Conservation (phyloP, 2,797 vertebrate genomes). For the Sebastes goodei region DNA sequence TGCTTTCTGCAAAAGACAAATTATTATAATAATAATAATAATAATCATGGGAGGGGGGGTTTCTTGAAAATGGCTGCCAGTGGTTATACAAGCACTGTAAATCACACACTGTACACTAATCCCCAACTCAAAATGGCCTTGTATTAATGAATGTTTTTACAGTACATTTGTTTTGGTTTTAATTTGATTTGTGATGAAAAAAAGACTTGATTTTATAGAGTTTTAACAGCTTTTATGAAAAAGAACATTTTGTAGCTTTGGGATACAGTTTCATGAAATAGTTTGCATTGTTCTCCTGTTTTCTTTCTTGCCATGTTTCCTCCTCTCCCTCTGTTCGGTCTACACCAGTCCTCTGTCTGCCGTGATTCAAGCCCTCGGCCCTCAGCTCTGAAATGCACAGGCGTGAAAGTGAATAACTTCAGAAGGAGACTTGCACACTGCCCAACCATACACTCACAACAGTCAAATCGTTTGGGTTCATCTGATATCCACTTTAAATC, state of each 20-base stretch:
- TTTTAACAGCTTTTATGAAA: slow-evolving; percentile 71
- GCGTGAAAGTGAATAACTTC: slow-evolving; percentile 32
- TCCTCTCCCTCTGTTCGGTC: slow-evolving; percentile 4
- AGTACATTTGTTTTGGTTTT: slow-evolving; percentile 59
- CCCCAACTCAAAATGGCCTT: slow-evolving; percentile 77
- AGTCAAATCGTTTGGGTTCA: not conserved
- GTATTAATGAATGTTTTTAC: slow-evolving; percentile 80
- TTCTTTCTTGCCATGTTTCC: slow-evolving; percentile 11
- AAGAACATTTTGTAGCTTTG: slow-evolving; percentile 74
- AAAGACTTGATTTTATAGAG: slow-evolving; percentile 60
- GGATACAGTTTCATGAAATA: slow-evolving; percentile 52
- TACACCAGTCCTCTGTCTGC: slow-evolving; percentile 9
- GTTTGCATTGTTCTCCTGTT: slow-evolving; percentile 38
- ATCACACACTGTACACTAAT: slow-evolving; percentile 71
- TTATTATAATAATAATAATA: slow-evolving; percentile 13
- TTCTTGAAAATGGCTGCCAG: slow-evolving; percentile 56
- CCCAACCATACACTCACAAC: slow-evolving; percentile 1
- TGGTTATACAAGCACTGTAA: slow-evolving; percentile 75
- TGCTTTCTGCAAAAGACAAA: slow-evolving; percentile 33
- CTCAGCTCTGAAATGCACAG: slow-evolving; percentile 27
- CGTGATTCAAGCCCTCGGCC: slow-evolving; percentile 5
- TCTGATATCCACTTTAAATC: not conserved
- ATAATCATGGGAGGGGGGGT: slow-evolving; percentile 14
- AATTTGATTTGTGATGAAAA: slow-evolving; percentile 55
- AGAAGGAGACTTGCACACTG: slow-evolving; percentile 9